Evolutionary conservation across 2,888 invertebrate species (phyloP).

Genomic region (Pachydiplax longipennis): DNA sequence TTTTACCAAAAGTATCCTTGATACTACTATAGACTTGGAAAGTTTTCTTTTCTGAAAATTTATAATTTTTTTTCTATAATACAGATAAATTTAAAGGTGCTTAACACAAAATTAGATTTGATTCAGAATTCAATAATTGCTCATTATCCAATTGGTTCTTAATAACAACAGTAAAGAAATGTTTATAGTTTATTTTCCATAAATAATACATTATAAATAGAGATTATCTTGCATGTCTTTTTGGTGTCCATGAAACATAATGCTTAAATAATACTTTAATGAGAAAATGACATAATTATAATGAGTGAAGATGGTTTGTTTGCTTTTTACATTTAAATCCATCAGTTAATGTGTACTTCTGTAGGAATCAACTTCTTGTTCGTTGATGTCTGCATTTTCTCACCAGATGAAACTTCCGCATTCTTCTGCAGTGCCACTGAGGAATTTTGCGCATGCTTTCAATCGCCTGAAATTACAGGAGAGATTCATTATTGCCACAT

Average conservation of each 20-base stretch:
- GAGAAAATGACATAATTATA: slow-evolving; percentile 56
- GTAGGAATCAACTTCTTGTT: not conserved
- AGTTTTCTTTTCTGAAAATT: too few relatives aligned
- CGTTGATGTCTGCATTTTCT: slow-evolving; percentile 70
- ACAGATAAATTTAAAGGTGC: too few relatives aligned
- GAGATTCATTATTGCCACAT: too few relatives aligned
- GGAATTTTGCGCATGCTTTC: slow-evolving; percentile 80
- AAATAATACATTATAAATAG: not conserved
- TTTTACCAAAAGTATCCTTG: too few relatives aligned
- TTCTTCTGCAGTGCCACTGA: slow-evolving; percentile 85
- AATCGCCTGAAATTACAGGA: slow-evolving; percentile 64
- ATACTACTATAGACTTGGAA: too few relatives aligned
- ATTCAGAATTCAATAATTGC: too few relatives aligned
- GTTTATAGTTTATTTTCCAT: not conserved
- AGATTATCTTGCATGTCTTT: not conserved
- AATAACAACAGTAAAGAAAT: too few relatives aligned
- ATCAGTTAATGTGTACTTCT: not conserved
- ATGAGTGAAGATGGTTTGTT: slow-evolving; percentile 46
- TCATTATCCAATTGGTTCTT: too few relatives aligned
- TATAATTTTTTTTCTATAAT: too few relatives aligned
- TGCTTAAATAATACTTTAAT: not conserved
- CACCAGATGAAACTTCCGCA: slow-evolving; percentile 79
- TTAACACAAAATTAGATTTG: too few relatives aligned
- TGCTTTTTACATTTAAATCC: slow-evolving; percentile 55
- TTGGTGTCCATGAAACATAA: not conserved